Conservation (phyloP, 1,140 invertebrate species). For the Nomia melanderi region DNA sequence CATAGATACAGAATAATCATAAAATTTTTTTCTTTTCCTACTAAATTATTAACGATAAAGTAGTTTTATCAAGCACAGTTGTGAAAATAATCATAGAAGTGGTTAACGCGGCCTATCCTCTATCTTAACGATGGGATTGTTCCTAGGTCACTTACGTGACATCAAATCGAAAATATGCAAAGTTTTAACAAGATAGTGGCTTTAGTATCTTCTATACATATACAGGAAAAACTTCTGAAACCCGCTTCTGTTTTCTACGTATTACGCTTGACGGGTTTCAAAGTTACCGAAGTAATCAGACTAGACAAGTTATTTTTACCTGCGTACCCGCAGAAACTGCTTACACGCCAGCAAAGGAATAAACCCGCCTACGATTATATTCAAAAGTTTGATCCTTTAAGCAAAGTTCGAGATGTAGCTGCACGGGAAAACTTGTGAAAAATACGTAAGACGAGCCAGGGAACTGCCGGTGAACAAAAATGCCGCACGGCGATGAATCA, state of each 20-base stretch:
- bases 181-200: neutral
- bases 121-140: too few relatives aligned
- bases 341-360: neutral
- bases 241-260: neutral
- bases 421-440: neutral
- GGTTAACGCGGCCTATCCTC: too few relatives aligned
- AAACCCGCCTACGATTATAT: slow-evolving; percentile 9
- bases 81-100: too few relatives aligned
- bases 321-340: neutral
- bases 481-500: neutral
- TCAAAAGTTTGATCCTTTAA: neutral
- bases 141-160: too few relatives aligned
- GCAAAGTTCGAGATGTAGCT: neutral
- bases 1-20: too few relatives aligned
- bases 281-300: neutral
- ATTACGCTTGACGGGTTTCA: neutral
- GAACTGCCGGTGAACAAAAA: neutral
- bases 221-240: neutral
- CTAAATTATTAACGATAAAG: too few relatives aligned
- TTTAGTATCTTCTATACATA: neutral
- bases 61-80: too few relatives aligned
- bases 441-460: neutral
- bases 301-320: neutral
- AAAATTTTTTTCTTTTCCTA: too few relatives aligned
- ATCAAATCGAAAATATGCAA: slow-evolving; percentile 1